phyloP scores from a whole-genome alignment of 1,140 invertebrate species.

The Panagrolaimus sp. region DNA sequence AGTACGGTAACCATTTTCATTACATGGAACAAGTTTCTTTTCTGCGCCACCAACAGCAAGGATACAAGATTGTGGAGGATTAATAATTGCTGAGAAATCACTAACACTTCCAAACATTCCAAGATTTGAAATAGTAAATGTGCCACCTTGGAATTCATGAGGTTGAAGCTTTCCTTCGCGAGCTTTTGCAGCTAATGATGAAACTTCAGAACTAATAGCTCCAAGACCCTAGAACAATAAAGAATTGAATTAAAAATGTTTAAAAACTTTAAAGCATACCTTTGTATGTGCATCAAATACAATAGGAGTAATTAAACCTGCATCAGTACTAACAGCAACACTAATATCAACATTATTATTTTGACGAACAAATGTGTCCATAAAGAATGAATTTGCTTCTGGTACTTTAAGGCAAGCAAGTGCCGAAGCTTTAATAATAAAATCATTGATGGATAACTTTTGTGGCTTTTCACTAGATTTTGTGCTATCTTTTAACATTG shows the following conservation, averaged over 20 bases:
- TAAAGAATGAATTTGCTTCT: slow-evolving; percentile 89
- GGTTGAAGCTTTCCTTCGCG: slow-evolving; percentile 87
- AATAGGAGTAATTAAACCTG: slow-evolving; percentile 94
- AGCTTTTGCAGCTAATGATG: slow-evolving; percentile 78
- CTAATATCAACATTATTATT: slow-evolving; percentile 87
- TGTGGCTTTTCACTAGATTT: slow-evolving; percentile 34
- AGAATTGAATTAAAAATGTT: too few relatives aligned
- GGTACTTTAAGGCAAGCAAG: slow-evolving; percentile 84
- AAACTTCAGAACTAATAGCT: slow-evolving; percentile 78
- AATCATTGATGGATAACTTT: slow-evolving; percentile 93
- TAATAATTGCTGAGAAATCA: slow-evolving; percentile 68
- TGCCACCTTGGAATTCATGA: slow-evolving; percentile 79
- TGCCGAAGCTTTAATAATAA: slow-evolving; percentile 89
- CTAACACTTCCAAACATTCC: slow-evolving; percentile 84
- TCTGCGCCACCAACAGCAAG: slow-evolving; percentile 66
- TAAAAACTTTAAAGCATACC: slow-evolving; percentile 54
- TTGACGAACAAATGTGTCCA: slow-evolving; percentile 87
- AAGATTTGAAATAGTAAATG: slow-evolving; percentile 84
- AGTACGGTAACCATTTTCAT: slow-evolving; percentile 30
- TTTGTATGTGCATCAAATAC: slow-evolving; percentile 86
- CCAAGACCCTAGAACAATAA: slow-evolving; percentile 68
- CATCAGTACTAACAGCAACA: slow-evolving; percentile 89
- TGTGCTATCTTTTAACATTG: slow-evolving; percentile 68
- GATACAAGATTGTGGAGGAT: slow-evolving; percentile 69
- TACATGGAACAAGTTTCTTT: slow-evolving; percentile 62